phyloP scores from a whole-genome alignment of 2,888 invertebrate genomes.

The Steromphala cineraria region DNA sequence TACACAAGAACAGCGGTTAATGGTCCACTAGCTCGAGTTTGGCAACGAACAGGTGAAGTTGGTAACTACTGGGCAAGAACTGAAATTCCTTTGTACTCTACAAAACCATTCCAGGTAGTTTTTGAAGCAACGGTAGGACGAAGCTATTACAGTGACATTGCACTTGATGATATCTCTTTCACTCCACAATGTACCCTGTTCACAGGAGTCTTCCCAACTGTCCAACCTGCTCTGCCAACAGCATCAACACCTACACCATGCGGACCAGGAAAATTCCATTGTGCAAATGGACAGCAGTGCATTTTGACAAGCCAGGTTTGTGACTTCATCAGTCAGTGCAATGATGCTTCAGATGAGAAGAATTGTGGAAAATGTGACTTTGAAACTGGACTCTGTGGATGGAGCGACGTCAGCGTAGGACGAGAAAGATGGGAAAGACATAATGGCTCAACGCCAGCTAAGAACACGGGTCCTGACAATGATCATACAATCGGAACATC shows the following conservation, averaged over 20 bases:
- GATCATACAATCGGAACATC: constrained; percentile 63
- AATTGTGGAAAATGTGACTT: constrained; percentile 67
- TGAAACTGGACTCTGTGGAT: constrained; percentile 62
- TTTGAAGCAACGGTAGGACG: constrained; percentile 64
- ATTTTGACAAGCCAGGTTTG: constrained; percentile 56
- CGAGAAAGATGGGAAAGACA: constrained; percentile 58
- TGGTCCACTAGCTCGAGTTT: constrained; percentile 51
- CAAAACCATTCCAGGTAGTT: constrained; percentile 61
- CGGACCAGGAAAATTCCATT: constrained; percentile 54
- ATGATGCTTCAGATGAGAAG: constrained; percentile 63
- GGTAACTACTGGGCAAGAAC: constrained; percentile 62
- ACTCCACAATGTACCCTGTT: constrained; percentile 57
- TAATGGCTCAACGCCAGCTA: constrained; percentile 53
- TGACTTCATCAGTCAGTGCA: constrained; percentile 61
- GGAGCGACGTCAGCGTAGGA: constrained; percentile 58
- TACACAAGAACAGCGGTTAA: constrained; percentile 59
- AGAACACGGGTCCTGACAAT: constrained; percentile 54
- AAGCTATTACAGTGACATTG: constrained; percentile 61
- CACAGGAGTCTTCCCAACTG: constrained; percentile 49
- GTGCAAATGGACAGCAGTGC: constrained; percentile 54
- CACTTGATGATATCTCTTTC: constrained; percentile 71
- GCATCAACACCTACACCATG: constrained; percentile 53
- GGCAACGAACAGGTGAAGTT: constrained; percentile 43
- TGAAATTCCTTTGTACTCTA: constrained; percentile 49
- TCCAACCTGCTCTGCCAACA: constrained; percentile 34